These are phyloP conservation scores for Cylloceria caligata DNA, from an alignment of 2,888 invertebrate species.

Conservation along the genomic window DNA sequence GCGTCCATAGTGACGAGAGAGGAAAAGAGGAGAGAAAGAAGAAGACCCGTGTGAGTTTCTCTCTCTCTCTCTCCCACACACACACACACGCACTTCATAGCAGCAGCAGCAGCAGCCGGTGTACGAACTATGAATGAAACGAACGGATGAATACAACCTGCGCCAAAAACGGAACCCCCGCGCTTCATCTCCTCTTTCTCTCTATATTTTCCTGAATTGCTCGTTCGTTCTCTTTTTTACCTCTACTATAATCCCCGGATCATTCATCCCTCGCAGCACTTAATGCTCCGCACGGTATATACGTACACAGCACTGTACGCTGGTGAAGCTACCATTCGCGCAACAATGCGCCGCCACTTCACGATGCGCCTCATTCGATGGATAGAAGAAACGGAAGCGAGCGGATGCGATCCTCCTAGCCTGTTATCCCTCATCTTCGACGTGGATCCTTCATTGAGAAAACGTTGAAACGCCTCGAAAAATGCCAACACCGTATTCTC, in stretches of 20 bases:
- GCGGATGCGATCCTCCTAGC: conserved; percentile 54
- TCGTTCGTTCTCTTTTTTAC: conserved; percentile 49
- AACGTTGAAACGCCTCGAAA: conserved; percentile 42
- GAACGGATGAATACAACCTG: conserved; percentile 82
- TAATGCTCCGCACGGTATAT: conserved; percentile 42
- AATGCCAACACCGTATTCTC: conserved; percentile 34
- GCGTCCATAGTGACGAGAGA: conserved; percentile 54
- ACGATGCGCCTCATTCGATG: conserved; percentile 20
- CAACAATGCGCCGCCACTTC: conserved; percentile 34
- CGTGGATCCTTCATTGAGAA: conserved; percentile 59
- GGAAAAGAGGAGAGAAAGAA: conserved; percentile 44
- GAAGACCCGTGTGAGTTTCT: conserved; percentile 42
- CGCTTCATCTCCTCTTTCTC: conserved; percentile 46
- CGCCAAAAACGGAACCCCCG: conserved; percentile 72
- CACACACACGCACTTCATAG: conserved; percentile 1
- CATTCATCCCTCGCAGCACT: conserved; percentile 55
- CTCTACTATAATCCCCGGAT: conserved; percentile 28
- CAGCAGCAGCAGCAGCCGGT: conserved; percentile 67
- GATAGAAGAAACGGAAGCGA: conserved; percentile 55
- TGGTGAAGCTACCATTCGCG: too few relatives aligned
- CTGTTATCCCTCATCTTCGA: conserved; percentile 51
- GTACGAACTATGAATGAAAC: conserved; percentile 80
- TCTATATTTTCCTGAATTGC: conserved; percentile 48
- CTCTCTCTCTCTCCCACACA: conserved; percentile 13
- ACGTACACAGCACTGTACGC: conserved; percentile 7